Conservation (phyloP, 2,888 invertebrate species). For the Camponotus fellah region DNA sequence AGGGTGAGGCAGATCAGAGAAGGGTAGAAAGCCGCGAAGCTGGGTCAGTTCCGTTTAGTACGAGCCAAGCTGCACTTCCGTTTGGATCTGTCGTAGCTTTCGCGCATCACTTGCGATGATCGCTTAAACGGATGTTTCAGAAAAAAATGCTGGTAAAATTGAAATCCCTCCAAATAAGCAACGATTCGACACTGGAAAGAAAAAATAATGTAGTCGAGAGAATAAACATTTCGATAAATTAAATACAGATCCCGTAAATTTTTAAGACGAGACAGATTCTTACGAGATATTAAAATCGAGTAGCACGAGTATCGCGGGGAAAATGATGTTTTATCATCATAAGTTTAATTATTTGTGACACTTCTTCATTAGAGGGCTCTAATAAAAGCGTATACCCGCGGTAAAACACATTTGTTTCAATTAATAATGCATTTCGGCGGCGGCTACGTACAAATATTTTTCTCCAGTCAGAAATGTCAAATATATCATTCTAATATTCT, state of each 20-base stretch:
- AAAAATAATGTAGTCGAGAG: neutral
- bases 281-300: conserved; percentile 15
- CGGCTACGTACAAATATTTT: conserved; percentile 41
- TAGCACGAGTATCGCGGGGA: conserved; percentile 1
- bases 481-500: conserved; percentile 50
- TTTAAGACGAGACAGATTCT: neutral
- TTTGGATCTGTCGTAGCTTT: conserved; percentile 65
- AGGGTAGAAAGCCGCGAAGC: conserved; percentile 76
- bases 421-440: conserved; percentile 54
- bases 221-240: neutral
- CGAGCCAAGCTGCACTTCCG: conserved; percentile 73
- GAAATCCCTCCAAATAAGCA: neutral
- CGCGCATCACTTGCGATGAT: conserved; percentile 10
- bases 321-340: conserved; percentile 50
- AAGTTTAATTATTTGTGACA: conserved; percentile 53
- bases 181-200: neutral
- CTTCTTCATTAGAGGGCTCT: conserved; percentile 42
- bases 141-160: neutral
- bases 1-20: conserved; percentile 72
- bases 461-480: conserved; percentile 30
- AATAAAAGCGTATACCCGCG: conserved; percentile 30
- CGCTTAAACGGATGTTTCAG: neutral
- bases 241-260: neutral
- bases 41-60: conserved; percentile 78
- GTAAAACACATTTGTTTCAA: conserved; percentile 44